Percentiles rank a stretch among this genome's conserved stretches.
These are phyloP conservation scores for Lacanobia oleracea DNA, from an alignment of 2,888 invertebrate genomes.

Conservation along the genomic window DNA sequence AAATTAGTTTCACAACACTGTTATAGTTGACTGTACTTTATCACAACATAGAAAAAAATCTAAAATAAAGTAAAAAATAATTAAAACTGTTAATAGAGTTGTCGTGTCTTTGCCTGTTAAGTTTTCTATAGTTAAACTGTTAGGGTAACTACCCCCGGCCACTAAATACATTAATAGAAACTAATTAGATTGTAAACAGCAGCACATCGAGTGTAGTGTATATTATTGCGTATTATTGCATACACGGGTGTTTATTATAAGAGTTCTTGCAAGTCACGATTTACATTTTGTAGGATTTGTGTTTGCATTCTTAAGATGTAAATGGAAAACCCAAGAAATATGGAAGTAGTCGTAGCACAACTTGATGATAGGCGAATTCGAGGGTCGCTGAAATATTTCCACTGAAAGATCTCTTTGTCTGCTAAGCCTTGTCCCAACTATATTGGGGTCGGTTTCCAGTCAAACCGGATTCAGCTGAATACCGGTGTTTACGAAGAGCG, in stretches of 20 bases:
- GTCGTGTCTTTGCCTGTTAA: conserved; percentile 48
- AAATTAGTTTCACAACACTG: conserved; percentile 12
- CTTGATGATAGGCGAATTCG: too few relatives aligned
- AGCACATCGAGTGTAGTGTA: conserved; percentile 67
- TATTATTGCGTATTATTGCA: conserved; percentile 67
- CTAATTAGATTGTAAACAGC: conserved; percentile 62
- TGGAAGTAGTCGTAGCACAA: too few relatives aligned
- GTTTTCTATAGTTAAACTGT: conserved; percentile 59
- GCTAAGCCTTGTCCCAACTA: too few relatives aligned
- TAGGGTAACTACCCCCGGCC: conserved; percentile 60
- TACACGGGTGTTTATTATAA: conserved; percentile 62
- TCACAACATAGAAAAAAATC: conserved; percentile 58
- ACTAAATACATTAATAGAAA: conserved; percentile 53
- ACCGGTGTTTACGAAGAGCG: too few relatives aligned
- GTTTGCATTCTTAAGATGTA: too few relatives aligned
- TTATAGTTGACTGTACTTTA: conserved; percentile 35
- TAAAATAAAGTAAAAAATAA: conserved; percentile 35
- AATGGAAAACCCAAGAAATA: too few relatives aligned
- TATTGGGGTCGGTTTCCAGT: too few relatives aligned
- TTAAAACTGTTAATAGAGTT: conserved; percentile 53
- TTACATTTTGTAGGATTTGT: conserved; percentile 20
- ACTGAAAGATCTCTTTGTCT: too few relatives aligned
- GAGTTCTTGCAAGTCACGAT: conserved; percentile 47
- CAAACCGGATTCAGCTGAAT: too few relatives aligned
- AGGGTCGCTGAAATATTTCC: too few relatives aligned